Evolutionary conservation across 2,113 vertebrate species (phyloP), one percentile per base, ranked within the genome.

Genomic region (Sebastes fasciatus): DNA sequence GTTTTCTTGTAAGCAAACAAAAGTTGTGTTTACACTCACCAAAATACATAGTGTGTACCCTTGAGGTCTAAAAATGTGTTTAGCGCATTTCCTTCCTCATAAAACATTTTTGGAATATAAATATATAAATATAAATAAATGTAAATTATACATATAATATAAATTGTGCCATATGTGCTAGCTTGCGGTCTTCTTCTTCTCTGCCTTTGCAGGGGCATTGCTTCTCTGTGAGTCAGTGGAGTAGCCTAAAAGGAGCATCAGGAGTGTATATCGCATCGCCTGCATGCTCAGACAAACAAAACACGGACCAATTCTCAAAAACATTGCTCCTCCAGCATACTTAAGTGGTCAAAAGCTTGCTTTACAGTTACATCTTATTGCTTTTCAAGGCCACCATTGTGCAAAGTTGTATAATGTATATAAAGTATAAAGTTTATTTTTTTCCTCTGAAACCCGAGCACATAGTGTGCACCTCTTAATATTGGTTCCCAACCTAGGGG

Each of bases 1-100:
- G 16, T 69, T 80, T 52, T 62, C 79, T 43, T 63, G 8, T 16
- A 26, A 71, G 43, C 46, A 45, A 52, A 70, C 77, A 54, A 11
- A 67, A 13, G 11, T 21, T 69, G 5, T 65, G 58, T 71, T 57
- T 46, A 21, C 14, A 4, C 17, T 57, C 40, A 4, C 12, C 19
- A 13, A 57, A 74, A 51, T 42, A 5, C 14, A 62, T 19, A 54
- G 17, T 6, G 42, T 67, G 34, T 10, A 45, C 55, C n/a, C 13
- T 19, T 14, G 21, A 60, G 64, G 43, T 51, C 6, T 49, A 49
- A 49, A 58, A 60, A 74, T 49, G 16, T 40, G 16, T 34, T 61
- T n/a, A 17, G 26, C 51, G 45, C 46, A 51, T 52, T 10, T 23
- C 23, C 66, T 12, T 49, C 13, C 34, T 34, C 34, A 34, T 34